These are phyloP conservation scores for Actias luna DNA, from an alignment of 2,888 invertebrate species.

Conservation along the genomic window DNA sequence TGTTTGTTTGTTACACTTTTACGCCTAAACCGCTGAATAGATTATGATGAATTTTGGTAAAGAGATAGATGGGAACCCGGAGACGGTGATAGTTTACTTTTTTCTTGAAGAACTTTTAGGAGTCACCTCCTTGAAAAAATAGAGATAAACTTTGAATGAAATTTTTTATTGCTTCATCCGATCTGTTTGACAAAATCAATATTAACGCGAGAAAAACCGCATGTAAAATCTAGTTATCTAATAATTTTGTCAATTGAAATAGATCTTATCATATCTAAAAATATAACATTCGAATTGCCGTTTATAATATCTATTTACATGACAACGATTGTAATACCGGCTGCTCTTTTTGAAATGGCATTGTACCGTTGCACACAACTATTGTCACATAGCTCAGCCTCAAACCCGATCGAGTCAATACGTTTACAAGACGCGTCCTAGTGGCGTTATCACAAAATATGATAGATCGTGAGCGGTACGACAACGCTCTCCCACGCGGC, in stretches of 20 bases:
- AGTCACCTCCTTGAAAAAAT: too few relatives aligned
- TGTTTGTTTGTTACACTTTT: too few relatives aligned
- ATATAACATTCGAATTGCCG: constrained; percentile 24
- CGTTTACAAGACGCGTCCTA: constrained; percentile 72
- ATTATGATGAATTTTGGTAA: too few relatives aligned
- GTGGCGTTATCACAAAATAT: constrained; percentile 81
- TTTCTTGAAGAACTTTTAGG: too few relatives aligned
- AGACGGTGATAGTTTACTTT: too few relatives aligned
- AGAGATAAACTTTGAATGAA: too few relatives aligned
- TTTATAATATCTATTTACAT: constrained; percentile 34
- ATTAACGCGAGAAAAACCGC: too few relatives aligned
- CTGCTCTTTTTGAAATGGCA: constrained; percentile 47
- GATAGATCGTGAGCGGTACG: constrained; percentile 76
- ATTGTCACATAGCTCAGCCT: constrained; percentile 63
- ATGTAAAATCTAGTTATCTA: too few relatives aligned
- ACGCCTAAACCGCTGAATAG: too few relatives aligned
- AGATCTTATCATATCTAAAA: constrained; percentile 23
- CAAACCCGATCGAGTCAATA: constrained; percentile 68
- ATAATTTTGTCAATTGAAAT: constrained; percentile 12
- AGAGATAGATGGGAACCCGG: too few relatives aligned
- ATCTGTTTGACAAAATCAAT: too few relatives aligned
- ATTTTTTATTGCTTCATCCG: too few relatives aligned
- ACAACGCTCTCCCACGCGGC: constrained; percentile 79
- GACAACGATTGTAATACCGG: constrained; percentile 32
- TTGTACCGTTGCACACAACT: constrained; percentile 48